phyloP scores from a whole-genome alignment of 2,113 vertebrate genomes.

The Ctenomys sociabilis region DNA sequence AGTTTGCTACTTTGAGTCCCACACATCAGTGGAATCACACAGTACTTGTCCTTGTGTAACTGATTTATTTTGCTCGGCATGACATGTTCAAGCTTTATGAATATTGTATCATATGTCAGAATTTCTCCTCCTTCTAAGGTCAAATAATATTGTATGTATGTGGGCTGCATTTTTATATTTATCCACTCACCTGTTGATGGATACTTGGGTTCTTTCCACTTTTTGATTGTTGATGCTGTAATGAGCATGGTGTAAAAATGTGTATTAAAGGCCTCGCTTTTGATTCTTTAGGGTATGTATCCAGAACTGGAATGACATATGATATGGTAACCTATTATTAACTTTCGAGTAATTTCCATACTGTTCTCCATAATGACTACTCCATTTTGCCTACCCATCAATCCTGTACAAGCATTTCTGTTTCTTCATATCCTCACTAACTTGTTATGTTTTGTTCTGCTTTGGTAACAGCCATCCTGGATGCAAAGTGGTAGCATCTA shows the following conservation, averaged over 20 bases:
- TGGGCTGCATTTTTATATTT: background rate
- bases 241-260: background rate
- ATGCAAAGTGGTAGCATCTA: background rate
- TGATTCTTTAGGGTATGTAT: background rate
- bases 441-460: background rate
- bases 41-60: background rate
- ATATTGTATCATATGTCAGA: background rate
- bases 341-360: background rate
- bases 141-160: background rate
- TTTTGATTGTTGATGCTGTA: background rate
- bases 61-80: background rate
- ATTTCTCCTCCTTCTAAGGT: background rate
- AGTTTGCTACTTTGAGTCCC: background rate
- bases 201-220: background rate
- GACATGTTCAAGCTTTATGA: background rate
- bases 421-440: background rate
- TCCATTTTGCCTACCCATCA: background rate
- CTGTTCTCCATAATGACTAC: background rate
- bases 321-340: background rate
- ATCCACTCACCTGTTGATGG: background rate
- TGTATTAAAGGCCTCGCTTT: background rate
- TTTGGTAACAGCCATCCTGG: background rate
- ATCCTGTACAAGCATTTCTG: background rate
- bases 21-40: background rate
- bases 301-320: background rate